Base-by-base conservation (phyloP, 2,888 invertebrate genomes). In the Euphydryas editha region DNA sequence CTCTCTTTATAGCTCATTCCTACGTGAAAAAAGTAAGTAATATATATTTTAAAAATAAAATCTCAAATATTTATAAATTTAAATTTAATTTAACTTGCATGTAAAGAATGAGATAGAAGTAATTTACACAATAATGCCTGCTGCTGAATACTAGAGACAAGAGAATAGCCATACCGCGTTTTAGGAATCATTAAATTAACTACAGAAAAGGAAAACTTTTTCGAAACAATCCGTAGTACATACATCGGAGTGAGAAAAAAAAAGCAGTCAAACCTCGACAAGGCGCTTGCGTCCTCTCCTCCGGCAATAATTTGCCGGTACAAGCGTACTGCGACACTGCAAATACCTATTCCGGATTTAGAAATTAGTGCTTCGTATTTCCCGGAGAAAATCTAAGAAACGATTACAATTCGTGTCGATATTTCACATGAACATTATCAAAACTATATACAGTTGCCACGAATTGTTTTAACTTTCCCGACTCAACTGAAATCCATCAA, bases 301-400 rank as follows among this genome's bases (percentile, higher is more conserved):
- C 67, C 63, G 73, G 72, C 78, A 75, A 82, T 82, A 83, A 83
- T 85, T 85, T 81, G 80, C 79, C 68, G 73, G 71, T 78, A 78
- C 78, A 76, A 73, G 59, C 54, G 72, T 71, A 62, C 72, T 69
- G 68, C 74, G 74, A 76, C 76, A 78, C 75, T 71, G 68, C 67
- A 72, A 70, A 72, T 69, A 74, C 76, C 70, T 78, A 80, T 78
- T 81, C 76, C 46, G 73, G 10, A 65, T 66, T 68, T 37, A 56
- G 59, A 60, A 47, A 49, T 49, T 55, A 57, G 42, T 39, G 58
- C 39, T 7, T 24, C 55, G 47, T 66, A 62, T 67, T 49, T 67
- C 20, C n/a, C 18, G 58, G 6, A 39, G 24, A 24, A n/a, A 58
- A 49, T 49, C 18, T 37, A 15, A 20, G 21, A 47, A 24, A 54